Evolutionary conservation across 2,888 invertebrate genomes (phyloP).

Genomic region (Apamea monoglypha): DNA sequence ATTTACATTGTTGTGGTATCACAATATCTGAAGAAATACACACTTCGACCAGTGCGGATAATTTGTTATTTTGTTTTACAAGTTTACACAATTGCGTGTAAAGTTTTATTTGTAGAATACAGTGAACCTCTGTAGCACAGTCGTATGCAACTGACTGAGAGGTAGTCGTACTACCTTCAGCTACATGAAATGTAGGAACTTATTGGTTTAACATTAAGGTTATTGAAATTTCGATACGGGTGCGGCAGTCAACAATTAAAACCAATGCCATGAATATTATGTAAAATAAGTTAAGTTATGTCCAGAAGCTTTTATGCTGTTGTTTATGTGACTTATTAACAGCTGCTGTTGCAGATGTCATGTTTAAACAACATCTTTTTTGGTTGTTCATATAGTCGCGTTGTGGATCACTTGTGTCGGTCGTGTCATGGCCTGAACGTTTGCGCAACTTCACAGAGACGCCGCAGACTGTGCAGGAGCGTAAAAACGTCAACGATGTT

Average conservation of each 20-base stretch:
- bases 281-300: slow-evolving; percentile 52
- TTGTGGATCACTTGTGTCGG: slow-evolving; percentile 44
- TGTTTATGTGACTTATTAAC: slow-evolving; percentile 49
- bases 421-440: slow-evolving; percentile 56
- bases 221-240: slow-evolving; percentile 36
- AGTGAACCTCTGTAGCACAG: slow-evolving; percentile 27
- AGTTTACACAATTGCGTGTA: slow-evolving; percentile 48
- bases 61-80: slow-evolving; percentile 69
- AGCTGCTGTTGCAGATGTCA: slow-evolving; percentile 26
- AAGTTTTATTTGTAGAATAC: slow-evolving; percentile 34
- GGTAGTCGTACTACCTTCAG: slow-evolving; percentile 49
- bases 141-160: slow-evolving; percentile 17
- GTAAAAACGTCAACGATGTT: slow-evolving; percentile 52
- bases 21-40: slow-evolving; percentile 73
- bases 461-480: slow-evolving; percentile 42
- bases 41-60: slow-evolving; percentile 67
- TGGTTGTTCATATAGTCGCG: slow-evolving; percentile 1
- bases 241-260: slow-evolving; percentile 51
- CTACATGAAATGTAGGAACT: slow-evolving; percentile 47
- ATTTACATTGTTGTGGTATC: slow-evolving; percentile 81
- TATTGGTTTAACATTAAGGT: slow-evolving; percentile 47
- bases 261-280: slow-evolving; percentile 58
- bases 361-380: slow-evolving; percentile 41
- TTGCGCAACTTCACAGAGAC: slow-evolving; percentile 57
- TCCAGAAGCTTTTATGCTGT: slow-evolving; percentile 39